These are phyloP conservation scores for Halcyon malimbica DNA, from an alignment of 2,113 vertebrate species.

Conservation along the genomic window DNA sequence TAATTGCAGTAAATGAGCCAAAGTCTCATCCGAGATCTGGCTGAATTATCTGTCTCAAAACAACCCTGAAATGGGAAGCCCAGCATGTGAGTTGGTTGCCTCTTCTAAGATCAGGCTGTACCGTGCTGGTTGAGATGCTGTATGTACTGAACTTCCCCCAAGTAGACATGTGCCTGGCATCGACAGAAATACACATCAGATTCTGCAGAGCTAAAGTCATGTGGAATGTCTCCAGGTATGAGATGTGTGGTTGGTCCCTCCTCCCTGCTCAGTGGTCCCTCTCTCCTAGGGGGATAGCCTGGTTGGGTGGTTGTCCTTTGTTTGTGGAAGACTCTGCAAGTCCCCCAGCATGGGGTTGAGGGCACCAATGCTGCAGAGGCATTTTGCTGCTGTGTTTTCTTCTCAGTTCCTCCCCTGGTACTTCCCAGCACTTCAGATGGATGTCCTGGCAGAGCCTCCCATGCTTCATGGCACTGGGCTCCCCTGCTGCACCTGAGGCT, in stretches of 20 bases:
- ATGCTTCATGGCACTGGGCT: rapidly evolving
- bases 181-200: not conserved
- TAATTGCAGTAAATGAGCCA: not conserved
- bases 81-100: not conserved
- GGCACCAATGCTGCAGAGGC: not conserved
- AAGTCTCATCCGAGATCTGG: not conserved
- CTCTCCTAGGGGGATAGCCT: not conserved
- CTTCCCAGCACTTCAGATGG: not conserved
- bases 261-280: not conserved
- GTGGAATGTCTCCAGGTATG: not conserved
- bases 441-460: not conserved
- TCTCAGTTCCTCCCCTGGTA: not conserved
- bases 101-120: not conserved
- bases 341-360: not conserved
- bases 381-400: not conserved
- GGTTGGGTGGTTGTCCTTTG: not conserved
- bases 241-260: not conserved
- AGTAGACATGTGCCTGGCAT: not conserved
- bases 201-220: not conserved
- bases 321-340: not conserved
- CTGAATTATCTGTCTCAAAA: not conserved
- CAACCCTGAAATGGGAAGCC: not conserved
- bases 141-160: not conserved
- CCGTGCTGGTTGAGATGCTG: not conserved
- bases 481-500: not conserved